These are phyloP conservation scores for Candidula unifasciata DNA, from an alignment of 2,888 invertebrate species.

Conservation along the genomic window DNA sequence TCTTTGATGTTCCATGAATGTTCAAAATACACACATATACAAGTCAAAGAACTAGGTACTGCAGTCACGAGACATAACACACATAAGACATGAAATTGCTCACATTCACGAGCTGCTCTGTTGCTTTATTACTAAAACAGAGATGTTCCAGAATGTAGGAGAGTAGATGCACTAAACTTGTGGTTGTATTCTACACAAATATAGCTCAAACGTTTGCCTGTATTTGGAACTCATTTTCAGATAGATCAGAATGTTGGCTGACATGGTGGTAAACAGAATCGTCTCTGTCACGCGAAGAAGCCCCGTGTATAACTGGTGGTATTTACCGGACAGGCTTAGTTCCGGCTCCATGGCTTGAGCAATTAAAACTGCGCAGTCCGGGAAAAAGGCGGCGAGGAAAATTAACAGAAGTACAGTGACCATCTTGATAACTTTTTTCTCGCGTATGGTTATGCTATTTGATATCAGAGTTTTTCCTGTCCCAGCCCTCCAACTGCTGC, in stretches of 20 bases:
- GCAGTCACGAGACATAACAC: too few relatives aligned
- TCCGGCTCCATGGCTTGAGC: conserved; percentile 3
- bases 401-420: not conserved
- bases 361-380: not conserved
- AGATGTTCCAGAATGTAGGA: too few relatives aligned
- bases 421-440: conserved; percentile 14
- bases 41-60: too few relatives aligned
- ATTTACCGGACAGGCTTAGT: not conserved
- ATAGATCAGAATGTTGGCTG: not conserved
- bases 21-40: too few relatives aligned
- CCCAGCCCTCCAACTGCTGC: not conserved
- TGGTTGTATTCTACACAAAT: not conserved
- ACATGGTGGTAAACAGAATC: not conserved
- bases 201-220: conserved; percentile 1
- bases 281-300: not conserved
- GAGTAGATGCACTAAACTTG: too few relatives aligned
- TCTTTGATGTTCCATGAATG: too few relatives aligned
- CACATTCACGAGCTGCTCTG: too few relatives aligned
- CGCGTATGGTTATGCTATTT: not conserved
- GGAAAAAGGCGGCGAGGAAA: not conserved
- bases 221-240: conserved; percentile 6
- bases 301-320: not conserved
- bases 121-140: too few relatives aligned
- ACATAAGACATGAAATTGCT: too few relatives aligned
- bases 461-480: too few relatives aligned